These are phyloP conservation scores for Patiria pectinifera DNA, from an alignment of 53 echinoderm and acorn worm species.

Conservation along the genomic window DNA sequence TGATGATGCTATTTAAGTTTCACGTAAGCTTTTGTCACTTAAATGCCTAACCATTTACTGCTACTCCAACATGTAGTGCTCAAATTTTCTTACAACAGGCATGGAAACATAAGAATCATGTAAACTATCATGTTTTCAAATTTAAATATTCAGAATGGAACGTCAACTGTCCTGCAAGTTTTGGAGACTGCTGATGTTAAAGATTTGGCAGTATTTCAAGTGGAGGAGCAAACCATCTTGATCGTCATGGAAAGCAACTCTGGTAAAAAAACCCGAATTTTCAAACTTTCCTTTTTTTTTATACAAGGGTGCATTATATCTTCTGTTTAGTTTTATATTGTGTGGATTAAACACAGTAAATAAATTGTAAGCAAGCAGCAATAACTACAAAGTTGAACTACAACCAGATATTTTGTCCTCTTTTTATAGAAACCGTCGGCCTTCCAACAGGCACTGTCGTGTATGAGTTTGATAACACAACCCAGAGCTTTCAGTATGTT, in stretches of 20 bases:
- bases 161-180: conserved; percentile 35
- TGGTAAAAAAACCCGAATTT: background rate
- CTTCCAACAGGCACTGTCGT: conserved; percentile 35
- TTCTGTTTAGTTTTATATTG: background rate
- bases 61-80: no score
- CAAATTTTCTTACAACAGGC: no score
- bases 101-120: no score
- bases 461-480: conserved; percentile 41
- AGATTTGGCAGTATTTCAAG: conserved; percentile 42
- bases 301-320: background rate
- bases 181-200: conserved; percentile 23
- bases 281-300: no score
- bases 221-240: conserved; percentile 7
- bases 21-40: no score
- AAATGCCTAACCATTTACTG: no score
- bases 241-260: conserved; percentile 50
- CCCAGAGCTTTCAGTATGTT: conserved; percentile 44
- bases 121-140: background rate
- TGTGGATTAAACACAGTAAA: background rate
- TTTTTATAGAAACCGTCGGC: background rate
- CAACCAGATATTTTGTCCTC: background rate
- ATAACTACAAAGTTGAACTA: background rate
- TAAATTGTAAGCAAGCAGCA: background rate
- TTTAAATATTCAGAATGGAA: background rate
- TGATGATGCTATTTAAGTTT: no score